Conservation (phyloP, 2,888 invertebrate species). For the Autographa pulchrina region DNA sequence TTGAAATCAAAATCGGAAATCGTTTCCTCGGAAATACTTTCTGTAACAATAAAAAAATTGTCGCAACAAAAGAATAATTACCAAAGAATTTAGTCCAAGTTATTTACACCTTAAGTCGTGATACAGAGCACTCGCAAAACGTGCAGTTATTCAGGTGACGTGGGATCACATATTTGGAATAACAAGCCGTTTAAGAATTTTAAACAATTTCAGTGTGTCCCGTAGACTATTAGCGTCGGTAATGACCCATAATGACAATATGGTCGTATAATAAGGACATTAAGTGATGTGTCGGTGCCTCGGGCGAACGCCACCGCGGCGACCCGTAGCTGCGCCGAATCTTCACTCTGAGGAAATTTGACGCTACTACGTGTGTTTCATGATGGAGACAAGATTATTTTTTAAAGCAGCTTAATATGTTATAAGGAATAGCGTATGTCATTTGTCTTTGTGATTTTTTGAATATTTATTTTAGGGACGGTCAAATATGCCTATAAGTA, state of each 20-base stretch:
- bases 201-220: conserved; percentile 78
- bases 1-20: not conserved
- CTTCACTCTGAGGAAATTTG: conserved; percentile 24
- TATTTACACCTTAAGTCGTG: conserved; percentile 50
- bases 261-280: conserved; percentile 76
- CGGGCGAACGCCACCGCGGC: conserved; percentile 54
- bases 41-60: conserved; percentile 10
- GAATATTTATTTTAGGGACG: too few species aligned
- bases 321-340: conserved; percentile 20
- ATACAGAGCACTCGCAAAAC: conserved; percentile 38
- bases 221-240: conserved; percentile 81
- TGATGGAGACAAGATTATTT: not conserved
- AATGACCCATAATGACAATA: conserved; percentile 86
- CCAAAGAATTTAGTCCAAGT: conserved; percentile 35
- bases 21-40: not conserved
- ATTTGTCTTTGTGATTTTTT: too few species aligned
- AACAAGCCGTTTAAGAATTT: conserved; percentile 75
- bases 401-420: not conserved
- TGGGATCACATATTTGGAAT: conserved; percentile 78
- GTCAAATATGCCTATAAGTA: too few species aligned
- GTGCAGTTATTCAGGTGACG: conserved; percentile 56
- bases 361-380: conserved; percentile 42
- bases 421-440: too few species aligned
- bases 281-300: conserved; percentile 68
- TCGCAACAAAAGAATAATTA: conserved; percentile 24